These are phyloP conservation scores for Leptinotarsa undecemlineata DNA, from an alignment of 1,140 invertebrate species.

Conservation along the genomic window DNA sequence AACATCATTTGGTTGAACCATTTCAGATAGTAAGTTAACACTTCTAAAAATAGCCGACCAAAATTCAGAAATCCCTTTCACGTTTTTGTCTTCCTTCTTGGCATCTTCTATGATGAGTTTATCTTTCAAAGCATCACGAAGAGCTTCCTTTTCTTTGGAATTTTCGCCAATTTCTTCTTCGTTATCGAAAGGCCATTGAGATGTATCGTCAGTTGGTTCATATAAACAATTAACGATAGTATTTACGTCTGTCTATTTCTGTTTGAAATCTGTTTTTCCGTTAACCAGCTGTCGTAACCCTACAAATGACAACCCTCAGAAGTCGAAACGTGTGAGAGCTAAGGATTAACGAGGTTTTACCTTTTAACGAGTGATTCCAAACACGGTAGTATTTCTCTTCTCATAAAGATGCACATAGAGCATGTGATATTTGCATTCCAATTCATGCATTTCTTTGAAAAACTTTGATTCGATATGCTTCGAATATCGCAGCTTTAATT, in stretches of 20 bases:
- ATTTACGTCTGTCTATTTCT: slow-evolving; percentile 37
- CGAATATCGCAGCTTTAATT: slow-evolving; percentile 87
- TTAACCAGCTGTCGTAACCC: too few species aligned
- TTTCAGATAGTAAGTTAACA: slow-evolving; percentile 86
- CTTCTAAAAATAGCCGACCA: slow-evolving; percentile 97
- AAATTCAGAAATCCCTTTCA: slow-evolving; percentile 93
- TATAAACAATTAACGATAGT: slow-evolving; percentile 76
- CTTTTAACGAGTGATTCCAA: too few species aligned
- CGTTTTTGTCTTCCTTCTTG: slow-evolving; percentile 56
- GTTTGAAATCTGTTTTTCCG: too few species aligned
- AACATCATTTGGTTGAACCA: slow-evolving; percentile 94
- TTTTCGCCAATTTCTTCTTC: slow-evolving; percentile 70
- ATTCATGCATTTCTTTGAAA: slow-evolving; percentile 90
- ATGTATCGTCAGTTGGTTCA: slow-evolving; percentile 89
- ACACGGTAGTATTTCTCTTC: slow-evolving; percentile 73
- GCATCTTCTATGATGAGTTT: slow-evolving; percentile 38
- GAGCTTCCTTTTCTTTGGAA: slow-evolving; percentile 67
- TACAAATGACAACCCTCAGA: too few species aligned
- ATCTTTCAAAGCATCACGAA: slow-evolving; percentile 66
- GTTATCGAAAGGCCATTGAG: slow-evolving; percentile 76
- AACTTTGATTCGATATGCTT: slow-evolving; percentile 92
- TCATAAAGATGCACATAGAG: slow-evolving; percentile 81
- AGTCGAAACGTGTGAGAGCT: too few species aligned
- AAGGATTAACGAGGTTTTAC: too few species aligned
- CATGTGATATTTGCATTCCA: slow-evolving; percentile 90